Base-by-base conservation (phyloP, 1,140 invertebrate species). In the Eupristina koningsbergeri region DNA sequence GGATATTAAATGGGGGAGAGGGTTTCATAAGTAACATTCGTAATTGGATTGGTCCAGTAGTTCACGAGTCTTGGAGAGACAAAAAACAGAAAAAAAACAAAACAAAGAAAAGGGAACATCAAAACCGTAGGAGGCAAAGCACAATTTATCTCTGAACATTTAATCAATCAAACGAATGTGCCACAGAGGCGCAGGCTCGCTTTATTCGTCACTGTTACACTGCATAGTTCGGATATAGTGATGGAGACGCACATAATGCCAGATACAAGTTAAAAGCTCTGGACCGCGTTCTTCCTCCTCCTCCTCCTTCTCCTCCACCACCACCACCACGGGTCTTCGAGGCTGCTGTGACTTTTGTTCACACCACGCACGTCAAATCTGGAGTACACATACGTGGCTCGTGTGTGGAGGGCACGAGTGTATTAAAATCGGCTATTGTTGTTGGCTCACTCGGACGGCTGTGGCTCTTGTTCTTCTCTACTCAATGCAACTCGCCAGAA, bases 361-460 rank as follows among this genome's bases (percentile, higher is more conserved):
- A 63, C 63, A 73, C 79, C 83, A 86, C 71, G 83, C 84, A 83
- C 80, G 85, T 87, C 82, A 85, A 87, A 87, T 78, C 63, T 83
- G 69, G 50, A 80, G 31, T 83, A 61, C 63, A 84, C 61, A 22
- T 31, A 17, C 19, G 34, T n/a, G n/a, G 19, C 47, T n/a, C n/a
- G n/a, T 39, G 36, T 17, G 31, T 45, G 31, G 19, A 29, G 58
- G 64, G 34, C 8, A 64, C 29, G 78, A 87, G 79, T 88, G 76
- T 86, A 88, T 88, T 88, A 88, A 88, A 87, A 88, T 86, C 87
- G 85, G 78, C 61, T 79, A 88, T 88, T 87, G 87, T 88, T 85
- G 84, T 41, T 77, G 75, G 39, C 64, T n/a, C n/a, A n/a, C n/a
- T n/a, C 29, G 47, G 34, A 39, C 29, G 63, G 29, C 34, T 67